These are phyloP conservation scores for Engystomops pustulosus DNA, from an alignment of 2,113 vertebrate genomes.

Conservation along the genomic window DNA sequence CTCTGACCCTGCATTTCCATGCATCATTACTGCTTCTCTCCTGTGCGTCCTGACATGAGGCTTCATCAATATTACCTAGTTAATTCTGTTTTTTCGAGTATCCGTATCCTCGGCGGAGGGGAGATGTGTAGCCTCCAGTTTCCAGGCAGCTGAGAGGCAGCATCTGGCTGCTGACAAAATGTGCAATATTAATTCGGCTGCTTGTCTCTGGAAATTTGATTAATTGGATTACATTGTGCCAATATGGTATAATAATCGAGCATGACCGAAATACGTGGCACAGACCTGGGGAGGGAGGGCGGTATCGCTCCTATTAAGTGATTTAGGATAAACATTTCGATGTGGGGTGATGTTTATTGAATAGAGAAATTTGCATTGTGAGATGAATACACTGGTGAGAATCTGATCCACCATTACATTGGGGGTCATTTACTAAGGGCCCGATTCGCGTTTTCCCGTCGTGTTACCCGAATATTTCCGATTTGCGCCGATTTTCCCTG, in stretches of 20 bases:
- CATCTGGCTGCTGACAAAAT: slow-evolving; percentile 52
- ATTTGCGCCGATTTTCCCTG: too few species aligned
- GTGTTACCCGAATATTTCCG: too few species aligned
- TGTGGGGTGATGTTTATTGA: too few species aligned
- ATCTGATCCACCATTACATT: too few species aligned
- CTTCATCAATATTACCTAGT: background rate
- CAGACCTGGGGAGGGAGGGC: background rate
- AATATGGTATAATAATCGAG: slow-evolving; percentile 34
- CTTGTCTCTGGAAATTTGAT: slow-evolving; percentile 36
- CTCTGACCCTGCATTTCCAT: background rate
- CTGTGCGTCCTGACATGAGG: background rate
- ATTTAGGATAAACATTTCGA: background rate
- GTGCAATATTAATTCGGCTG: slow-evolving; percentile 43
- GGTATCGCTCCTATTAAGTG: background rate
- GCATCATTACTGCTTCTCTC: background rate
- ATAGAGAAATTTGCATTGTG: too few species aligned
- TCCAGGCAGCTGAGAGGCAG: slow-evolving; percentile 49
- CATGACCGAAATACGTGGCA: slow-evolving; percentile 1
- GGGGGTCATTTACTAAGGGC: too few species aligned
- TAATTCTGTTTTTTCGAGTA: slow-evolving; percentile 25
- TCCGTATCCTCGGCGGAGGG: background rate
- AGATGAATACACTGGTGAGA: too few species aligned
- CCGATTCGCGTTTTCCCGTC: too few species aligned
- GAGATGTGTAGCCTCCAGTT: slow-evolving; percentile 4
- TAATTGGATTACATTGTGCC: slow-evolving; percentile 47